phyloP scores from a whole-genome alignment of 2,113 vertebrate genomes.

The Electrona antarctica region DNA sequence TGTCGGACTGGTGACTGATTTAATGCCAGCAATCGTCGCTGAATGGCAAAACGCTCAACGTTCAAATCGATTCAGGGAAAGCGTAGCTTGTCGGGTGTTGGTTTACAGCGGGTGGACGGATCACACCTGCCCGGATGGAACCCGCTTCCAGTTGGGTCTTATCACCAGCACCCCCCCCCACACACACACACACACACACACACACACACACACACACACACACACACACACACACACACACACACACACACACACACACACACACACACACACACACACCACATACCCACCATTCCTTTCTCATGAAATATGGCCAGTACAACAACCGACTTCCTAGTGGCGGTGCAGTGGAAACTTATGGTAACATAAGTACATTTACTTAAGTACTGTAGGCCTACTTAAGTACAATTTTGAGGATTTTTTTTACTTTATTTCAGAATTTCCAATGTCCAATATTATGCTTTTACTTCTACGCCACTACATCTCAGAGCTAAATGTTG shows the following conservation, averaged over 20 bases:
- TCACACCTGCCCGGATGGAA: slow-evolving; percentile 24
- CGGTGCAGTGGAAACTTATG: no score
- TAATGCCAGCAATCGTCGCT: no score
- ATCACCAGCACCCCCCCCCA: slow-evolving; percentile 28
- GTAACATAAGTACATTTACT: no score
- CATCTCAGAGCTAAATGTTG: no score
- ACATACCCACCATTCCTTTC: slow-evolving; percentile 40
- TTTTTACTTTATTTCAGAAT: no score
- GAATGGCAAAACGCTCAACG: no score
- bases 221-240: neutral
- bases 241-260: neutral
- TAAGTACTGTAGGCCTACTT: no score
- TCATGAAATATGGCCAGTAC: slow-evolving; percentile 53
- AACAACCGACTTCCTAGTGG: slow-evolving; percentile 39
- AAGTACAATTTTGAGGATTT: no score
- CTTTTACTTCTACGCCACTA: no score
- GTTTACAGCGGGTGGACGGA: slow-evolving; percentile 18
- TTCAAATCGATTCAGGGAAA: no score
- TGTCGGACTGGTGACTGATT: no score
- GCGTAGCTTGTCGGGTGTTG: neutral
- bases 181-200: neutral
- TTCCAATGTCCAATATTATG: no score
- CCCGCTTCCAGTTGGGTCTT: slow-evolving; percentile 39
- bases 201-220: slow-evolving; percentile 11
- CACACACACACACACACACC: slow-evolving; percentile 12